These are phyloP conservation scores for Leptodactylus fuscus DNA, from an alignment of 2,113 vertebrate genomes.

Conservation along the genomic window DNA sequence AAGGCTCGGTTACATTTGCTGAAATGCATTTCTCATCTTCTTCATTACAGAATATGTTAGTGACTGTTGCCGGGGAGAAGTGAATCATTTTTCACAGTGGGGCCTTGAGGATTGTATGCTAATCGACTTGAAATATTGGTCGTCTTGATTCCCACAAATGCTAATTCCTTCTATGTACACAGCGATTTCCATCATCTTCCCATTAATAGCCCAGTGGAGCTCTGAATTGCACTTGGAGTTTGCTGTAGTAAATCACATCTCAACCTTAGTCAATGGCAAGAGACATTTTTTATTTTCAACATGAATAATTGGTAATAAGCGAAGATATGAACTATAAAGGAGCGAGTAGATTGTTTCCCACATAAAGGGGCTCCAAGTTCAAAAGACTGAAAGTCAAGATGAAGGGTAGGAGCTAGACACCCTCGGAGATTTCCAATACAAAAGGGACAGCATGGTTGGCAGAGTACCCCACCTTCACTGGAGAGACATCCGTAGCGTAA, in stretches of 20 bases:
- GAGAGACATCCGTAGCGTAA: not conserved
- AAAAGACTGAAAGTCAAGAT: not conserved
- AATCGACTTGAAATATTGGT: slow-evolving; percentile 50
- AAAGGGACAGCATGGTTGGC: not conserved
- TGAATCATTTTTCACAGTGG: slow-evolving; percentile 49
- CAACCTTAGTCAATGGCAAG: slow-evolving; percentile 2
- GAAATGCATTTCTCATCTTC: slow-evolving; percentile 35
- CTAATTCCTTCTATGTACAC: slow-evolving; percentile 54
- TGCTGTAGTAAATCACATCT: slow-evolving; percentile 35
- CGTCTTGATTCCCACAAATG: slow-evolving; percentile 50
- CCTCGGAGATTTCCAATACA: too few species aligned
- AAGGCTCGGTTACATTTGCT: not conserved
- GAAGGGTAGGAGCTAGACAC: not conserved
- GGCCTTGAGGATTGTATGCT: slow-evolving; percentile 48
- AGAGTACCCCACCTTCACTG: not conserved
- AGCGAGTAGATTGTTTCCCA: not conserved
- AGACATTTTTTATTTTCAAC: slow-evolving; percentile 14
- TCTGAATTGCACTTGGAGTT: slow-evolving; percentile 1
- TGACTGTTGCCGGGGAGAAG: slow-evolving; percentile 35
- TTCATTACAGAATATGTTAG: slow-evolving; percentile 37
- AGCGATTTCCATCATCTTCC: slow-evolving; percentile 46
- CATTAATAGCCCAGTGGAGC: slow-evolving; percentile 33
- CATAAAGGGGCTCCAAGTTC: not conserved
- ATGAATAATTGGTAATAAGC: slow-evolving; percentile 55
- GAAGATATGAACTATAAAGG: not conserved